phyloP scores from a whole-genome alignment of 2,113 vertebrate genomes.

The Odontophorus gujanensis region DNA sequence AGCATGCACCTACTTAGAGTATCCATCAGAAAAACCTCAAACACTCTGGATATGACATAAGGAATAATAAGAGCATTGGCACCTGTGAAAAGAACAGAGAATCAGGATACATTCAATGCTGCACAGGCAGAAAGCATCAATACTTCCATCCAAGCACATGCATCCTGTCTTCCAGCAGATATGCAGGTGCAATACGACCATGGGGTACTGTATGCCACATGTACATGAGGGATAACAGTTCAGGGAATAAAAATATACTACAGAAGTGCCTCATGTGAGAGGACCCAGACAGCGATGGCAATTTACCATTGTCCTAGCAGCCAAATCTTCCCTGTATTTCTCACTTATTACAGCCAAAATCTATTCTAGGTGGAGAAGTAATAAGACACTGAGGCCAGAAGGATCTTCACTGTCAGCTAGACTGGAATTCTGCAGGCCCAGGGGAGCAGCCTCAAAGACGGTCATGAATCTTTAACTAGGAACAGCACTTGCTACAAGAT shows the following conservation, averaged over 20 bases:
- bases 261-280: not conserved
- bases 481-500: conserved; percentile 56
- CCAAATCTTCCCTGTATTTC: conserved; percentile 3
- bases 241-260: not conserved
- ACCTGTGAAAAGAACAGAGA: not conserved
- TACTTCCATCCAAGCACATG: not conserved
- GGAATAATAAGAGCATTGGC: not conserved
- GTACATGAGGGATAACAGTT: not conserved
- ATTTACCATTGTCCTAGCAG: conserved; percentile 11
- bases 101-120: not conserved
- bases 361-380: conserved; percentile 15
- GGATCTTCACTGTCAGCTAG: conserved; percentile 21
- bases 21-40: not conserved
- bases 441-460: conserved; percentile 27
- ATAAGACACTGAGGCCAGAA: conserved; percentile 22
- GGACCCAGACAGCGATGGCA: not conserved
- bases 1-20: not conserved
- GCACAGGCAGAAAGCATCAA: not conserved
- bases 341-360: not conserved
- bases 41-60: not conserved
- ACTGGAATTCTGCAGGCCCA: conserved; percentile 25
- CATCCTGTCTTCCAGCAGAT: not conserved
- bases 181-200: not conserved
- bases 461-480: conserved; percentile 67
- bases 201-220: not conserved